Conservation (phyloP, 37 sponge, comb jelly and placozoan genomes). For the Tethya wilhelma region DNA sequence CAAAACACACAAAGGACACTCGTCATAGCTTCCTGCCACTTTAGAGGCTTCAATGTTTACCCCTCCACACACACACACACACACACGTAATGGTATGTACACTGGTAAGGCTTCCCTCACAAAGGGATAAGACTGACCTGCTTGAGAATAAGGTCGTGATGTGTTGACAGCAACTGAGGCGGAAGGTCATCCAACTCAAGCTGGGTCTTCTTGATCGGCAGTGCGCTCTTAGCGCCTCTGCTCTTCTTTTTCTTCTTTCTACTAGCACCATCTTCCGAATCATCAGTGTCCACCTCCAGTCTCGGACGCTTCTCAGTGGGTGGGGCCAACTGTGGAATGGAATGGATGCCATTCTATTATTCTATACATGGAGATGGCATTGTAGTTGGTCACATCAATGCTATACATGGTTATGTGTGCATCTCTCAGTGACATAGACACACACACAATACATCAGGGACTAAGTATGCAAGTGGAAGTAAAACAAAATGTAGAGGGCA, state of each 20-base stretch:
- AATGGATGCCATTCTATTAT: too few species aligned
- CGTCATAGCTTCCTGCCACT: background rate
- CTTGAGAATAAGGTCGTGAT: conserved; percentile 52
- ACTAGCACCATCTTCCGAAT: background rate
- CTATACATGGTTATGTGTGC: too few species aligned
- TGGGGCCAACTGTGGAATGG: background rate
- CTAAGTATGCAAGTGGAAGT: too few species aligned
- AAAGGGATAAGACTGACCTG: conserved; percentile 58
- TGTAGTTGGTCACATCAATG: too few species aligned
- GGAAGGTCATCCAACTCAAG: conserved; percentile 61
- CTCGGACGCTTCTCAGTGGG: background rate
- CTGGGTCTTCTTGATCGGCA: conserved; percentile 21
- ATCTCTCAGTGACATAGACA: too few species aligned
- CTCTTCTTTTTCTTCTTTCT: background rate
- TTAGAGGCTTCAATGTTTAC: background rate
- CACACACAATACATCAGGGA: too few species aligned
- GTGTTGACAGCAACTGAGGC: conserved; percentile 46
- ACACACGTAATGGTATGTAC: background rate
- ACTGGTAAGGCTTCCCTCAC: background rate
- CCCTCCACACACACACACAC: conserved; percentile 6
- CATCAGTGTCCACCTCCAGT: background rate
- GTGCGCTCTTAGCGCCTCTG: background rate
- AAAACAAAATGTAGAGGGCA: too few species aligned
- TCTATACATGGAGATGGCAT: too few species aligned
- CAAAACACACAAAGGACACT: background rate